Base-by-base conservation (phyloP, 2,797 vertebrate genomes). In the Urocyon cinereoargenteus region DNA sequence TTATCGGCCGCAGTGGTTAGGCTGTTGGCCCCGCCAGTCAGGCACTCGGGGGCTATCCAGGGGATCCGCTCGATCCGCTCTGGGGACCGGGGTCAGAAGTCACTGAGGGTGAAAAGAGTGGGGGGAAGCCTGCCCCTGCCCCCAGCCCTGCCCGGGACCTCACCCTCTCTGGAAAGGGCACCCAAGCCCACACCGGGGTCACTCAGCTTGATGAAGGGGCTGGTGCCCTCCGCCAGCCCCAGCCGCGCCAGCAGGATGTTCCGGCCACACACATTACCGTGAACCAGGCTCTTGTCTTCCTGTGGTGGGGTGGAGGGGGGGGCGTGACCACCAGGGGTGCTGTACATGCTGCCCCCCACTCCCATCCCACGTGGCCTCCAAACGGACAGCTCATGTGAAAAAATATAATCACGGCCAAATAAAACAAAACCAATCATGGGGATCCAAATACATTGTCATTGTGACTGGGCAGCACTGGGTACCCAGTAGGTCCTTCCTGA, bases 21-120 rank as follows among this genome's bases (percentile, higher is more conserved):
- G 85, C 91, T 98, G 68, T 2, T 72, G 2, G 97, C 82, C 0
- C 98, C 97, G 0, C 98, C 98, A 0, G 98, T 97, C 2, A 99
- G 87, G 14, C 99, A 99, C 90, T 99, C 99, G 0, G 99, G 99
- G 4, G 99, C 99, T 1, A 99, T 99, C 99, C 99, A 99, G 0
- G 99, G 99, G 68, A 99, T 99, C 0, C 99, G 98, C 13, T 99
- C 99, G 57, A 99, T 98, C 0, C 99, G 99, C 96, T 99, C 99
- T 99, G 97, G 26, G 82, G 59, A 57, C 45, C 72, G 21, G 51
- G 82, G 59, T 84, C 53, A 84, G 87, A 86, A 31, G 78, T 95
- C 92, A 96, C 28, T 1, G 3, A 75, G 81, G 57, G 24, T 28
- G 19, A 34, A 26, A 64, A 24, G 73, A n/a, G 26, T 6, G 1